Evolutionary conservation across 2,888 invertebrate genomes (phyloP).

Genomic region (Argyresthia albistria): DNA sequence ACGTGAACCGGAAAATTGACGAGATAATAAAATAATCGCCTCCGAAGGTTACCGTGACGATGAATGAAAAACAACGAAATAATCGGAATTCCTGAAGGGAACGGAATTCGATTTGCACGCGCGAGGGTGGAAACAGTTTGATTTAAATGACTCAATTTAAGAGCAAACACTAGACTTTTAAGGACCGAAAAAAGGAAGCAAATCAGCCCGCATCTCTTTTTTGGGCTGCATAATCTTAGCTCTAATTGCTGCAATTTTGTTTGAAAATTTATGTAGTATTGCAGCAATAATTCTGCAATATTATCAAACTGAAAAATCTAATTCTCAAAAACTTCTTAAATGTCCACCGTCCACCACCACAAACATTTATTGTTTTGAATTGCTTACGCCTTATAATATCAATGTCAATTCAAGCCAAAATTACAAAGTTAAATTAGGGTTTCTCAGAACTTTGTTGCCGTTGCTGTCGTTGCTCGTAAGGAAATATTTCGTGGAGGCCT

Average conservation of each 20-base stretch:
- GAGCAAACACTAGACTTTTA: slow-evolving; percentile 48
- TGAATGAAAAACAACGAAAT: slow-evolving; percentile 6
- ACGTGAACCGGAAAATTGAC: background rate
- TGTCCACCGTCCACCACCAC: no score
- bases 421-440: slow-evolving; percentile 16
- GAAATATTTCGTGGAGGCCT: slow-evolving; percentile 36
- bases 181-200: background rate
- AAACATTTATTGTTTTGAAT: background rate
- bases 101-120: slow-evolving; percentile 45
- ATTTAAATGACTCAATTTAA: slow-evolving; percentile 63
- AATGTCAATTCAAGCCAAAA: slow-evolving; percentile 9
- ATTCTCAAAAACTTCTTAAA: no score
- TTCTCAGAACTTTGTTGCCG: slow-evolving; percentile 12
- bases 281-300: no score
- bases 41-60: background rate
- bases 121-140: slow-evolving; percentile 40
- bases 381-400: slow-evolving; percentile 1
- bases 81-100: slow-evolving; percentile 38
- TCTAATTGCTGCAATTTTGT: no score
- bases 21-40: background rate
- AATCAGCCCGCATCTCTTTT: slow-evolving; percentile 30
- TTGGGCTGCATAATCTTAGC: no score
- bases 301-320: no score
- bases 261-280: no score
- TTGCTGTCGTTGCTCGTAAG: slow-evolving; percentile 1